Conservation (phyloP, 2,888 invertebrate species). For the Watsonalla binaria region DNA sequence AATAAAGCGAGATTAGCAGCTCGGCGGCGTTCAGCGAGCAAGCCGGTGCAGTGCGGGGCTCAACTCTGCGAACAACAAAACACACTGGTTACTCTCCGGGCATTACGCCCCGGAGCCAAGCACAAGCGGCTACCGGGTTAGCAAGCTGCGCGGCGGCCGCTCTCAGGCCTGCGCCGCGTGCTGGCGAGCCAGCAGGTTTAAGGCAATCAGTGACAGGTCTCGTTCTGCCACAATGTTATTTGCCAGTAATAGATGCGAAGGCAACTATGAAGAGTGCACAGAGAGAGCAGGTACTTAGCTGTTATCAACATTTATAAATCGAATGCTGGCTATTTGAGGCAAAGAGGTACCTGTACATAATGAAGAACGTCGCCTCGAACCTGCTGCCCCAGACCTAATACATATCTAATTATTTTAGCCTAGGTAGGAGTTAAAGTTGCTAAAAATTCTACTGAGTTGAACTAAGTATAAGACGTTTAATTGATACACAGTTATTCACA, state of each 20-base stretch:
- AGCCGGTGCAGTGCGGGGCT: slow-evolving; percentile 77
- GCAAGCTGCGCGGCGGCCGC: slow-evolving; percentile 64
- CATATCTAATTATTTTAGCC: not conserved
- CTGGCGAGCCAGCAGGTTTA: slow-evolving; percentile 34
- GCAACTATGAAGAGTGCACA: slow-evolving; percentile 42
- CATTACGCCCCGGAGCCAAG: slow-evolving; percentile 71
- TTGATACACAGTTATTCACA: too few species aligned
- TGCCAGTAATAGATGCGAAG: slow-evolving; percentile 42
- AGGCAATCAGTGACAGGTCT: slow-evolving; percentile 38
- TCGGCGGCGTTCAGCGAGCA: slow-evolving; percentile 73
- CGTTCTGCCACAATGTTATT: slow-evolving; percentile 45
- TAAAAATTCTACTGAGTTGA: too few species aligned
- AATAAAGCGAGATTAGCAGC: slow-evolving; percentile 77
- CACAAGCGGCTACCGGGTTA: slow-evolving; percentile 77
- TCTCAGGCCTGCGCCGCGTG: slow-evolving; percentile 44
- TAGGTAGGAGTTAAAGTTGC: not conserved
- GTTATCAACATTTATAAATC: slow-evolving; percentile 32
- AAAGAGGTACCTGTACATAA: slow-evolving; percentile 35
- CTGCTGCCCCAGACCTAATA: slow-evolving; percentile 36
- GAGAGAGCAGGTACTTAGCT: slow-evolving; percentile 30
- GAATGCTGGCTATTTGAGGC: slow-evolving; percentile 26
- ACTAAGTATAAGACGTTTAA: too few species aligned
- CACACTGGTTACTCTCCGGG: slow-evolving; percentile 77
- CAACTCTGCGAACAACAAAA: slow-evolving; percentile 80
- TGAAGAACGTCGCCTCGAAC: slow-evolving; percentile 41